Evolutionary conservation across 2,797 vertebrate genomes (phyloP).

Genomic region (Novumbra hubbsi): DNA sequence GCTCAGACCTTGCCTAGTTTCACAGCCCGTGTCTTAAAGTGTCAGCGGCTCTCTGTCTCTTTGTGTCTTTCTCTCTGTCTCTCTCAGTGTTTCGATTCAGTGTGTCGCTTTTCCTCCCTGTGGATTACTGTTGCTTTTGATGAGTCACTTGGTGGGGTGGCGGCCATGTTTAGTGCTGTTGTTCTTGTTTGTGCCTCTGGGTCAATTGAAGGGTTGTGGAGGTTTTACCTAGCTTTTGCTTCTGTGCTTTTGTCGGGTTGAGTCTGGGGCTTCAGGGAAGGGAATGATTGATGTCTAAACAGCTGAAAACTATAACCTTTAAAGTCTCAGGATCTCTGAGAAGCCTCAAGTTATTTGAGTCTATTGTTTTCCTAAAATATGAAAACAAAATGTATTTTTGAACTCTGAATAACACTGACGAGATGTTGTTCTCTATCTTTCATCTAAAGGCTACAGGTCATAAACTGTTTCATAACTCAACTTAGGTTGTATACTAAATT

Average conservation of each 20-base stretch:
- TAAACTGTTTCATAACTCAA: neutral
- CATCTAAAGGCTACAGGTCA: neutral
- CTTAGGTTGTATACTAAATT: neutral
- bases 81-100: neutral
- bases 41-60: neutral
- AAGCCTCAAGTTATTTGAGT: slow-evolving; percentile 3
- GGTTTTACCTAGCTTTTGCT: neutral
- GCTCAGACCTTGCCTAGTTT: neutral
- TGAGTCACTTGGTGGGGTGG: neutral
- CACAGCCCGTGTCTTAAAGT: neutral
- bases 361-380: neutral
- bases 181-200: neutral
- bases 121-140: slow-evolving; percentile 1
- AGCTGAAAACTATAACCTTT: neutral
- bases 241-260: neutral
- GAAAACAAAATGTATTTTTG: neutral
- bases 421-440: neutral
- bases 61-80: neutral
- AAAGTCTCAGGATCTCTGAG: neutral
- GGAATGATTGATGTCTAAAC: neutral
- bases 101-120: neutral
- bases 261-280: neutral
- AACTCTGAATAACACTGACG: neutral
- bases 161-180: slow-evolving; percentile 12
- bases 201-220: slow-evolving; percentile 5